Conservation (phyloP, 2,113 vertebrate species). For the Dinomys branickii region DNA sequence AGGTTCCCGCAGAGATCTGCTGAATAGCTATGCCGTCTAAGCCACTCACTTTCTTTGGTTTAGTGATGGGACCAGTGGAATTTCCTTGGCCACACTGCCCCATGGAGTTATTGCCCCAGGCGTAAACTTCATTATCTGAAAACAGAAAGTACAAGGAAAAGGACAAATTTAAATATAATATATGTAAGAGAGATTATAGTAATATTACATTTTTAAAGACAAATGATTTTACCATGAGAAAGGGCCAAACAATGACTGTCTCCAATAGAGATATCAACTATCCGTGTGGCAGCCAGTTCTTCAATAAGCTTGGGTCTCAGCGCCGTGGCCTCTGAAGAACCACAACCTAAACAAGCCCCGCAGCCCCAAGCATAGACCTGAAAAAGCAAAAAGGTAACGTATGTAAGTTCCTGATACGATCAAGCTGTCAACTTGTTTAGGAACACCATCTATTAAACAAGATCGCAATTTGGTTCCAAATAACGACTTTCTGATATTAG, state of each 20-base stretch:
- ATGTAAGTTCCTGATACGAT: not conserved
- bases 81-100: conserved; percentile 99
- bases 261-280: conserved; percentile 98
- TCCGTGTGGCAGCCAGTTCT: conserved; percentile 95
- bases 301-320: conserved; percentile 96
- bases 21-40: conserved; percentile 97
- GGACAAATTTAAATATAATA: conserved; percentile 53
- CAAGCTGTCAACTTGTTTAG: not conserved
- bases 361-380: conserved; percentile 99
- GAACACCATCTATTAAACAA: conserved; percentile 32
- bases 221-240: conserved; percentile 92
- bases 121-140: conserved; percentile 98
- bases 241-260: conserved; percentile 98
- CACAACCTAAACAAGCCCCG: conserved; percentile 97
- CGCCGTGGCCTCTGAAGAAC: conserved; percentile 97
- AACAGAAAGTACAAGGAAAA: conserved; percentile 58
- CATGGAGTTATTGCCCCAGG: conserved; percentile 99
- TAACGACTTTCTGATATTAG: conserved; percentile 17
- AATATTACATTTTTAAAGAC: not conserved
- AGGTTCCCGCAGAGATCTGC: conserved; percentile 97
- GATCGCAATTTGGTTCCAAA: not conserved
- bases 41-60: conserved; percentile 98
- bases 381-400: conserved; percentile 53
- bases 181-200: not conserved
- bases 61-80: conserved; percentile 98